Percentiles rank a stretch among this genome's conserved stretches.
Evolutionary conservation across 2,888 invertebrate species (phyloP).

Genomic region (Portevinia maculata): DNA sequence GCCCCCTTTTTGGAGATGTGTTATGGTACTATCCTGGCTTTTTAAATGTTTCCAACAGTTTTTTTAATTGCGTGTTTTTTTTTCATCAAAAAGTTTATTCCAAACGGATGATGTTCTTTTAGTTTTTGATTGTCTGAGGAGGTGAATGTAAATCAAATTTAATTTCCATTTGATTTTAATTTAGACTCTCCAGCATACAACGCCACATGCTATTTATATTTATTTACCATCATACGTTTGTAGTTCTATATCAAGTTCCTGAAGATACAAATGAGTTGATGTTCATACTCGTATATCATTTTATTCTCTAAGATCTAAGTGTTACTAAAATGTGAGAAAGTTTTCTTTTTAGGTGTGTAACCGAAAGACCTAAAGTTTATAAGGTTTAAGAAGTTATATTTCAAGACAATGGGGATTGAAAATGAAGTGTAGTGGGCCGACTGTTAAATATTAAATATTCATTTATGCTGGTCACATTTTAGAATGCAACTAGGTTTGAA

Average conservation of each 20-base stretch:
- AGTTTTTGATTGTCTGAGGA: constrained; percentile 24
- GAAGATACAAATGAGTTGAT: background rate
- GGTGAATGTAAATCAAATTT: constrained; percentile 34
- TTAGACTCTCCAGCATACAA: background rate
- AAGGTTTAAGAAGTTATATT: background rate
- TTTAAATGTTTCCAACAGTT: background rate
- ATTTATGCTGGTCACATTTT: no score
- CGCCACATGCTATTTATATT: background rate
- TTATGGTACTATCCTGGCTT: constrained; percentile 27
- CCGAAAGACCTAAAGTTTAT: background rate
- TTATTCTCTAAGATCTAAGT: background rate
- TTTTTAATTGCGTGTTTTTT: constrained; percentile 24
- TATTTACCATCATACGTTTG: background rate
- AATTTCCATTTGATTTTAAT: constrained; percentile 35
- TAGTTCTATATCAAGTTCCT: background rate
- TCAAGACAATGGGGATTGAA: background rate
- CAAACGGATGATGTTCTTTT: constrained; percentile 15
- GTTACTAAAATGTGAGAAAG: background rate
- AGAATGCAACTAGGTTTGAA: no score
- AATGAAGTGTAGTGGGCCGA: no score
- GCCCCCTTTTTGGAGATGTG: constrained; percentile 24
- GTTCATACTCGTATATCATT: background rate
- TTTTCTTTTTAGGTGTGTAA: background rate
- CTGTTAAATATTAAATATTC: no score
- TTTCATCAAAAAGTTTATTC: constrained; percentile 13